Percentiles rank a stretch among this genome's conserved stretches.
Conservation (phyloP, 2,113 vertebrate species). For the Chaetura pelagica region DNA sequence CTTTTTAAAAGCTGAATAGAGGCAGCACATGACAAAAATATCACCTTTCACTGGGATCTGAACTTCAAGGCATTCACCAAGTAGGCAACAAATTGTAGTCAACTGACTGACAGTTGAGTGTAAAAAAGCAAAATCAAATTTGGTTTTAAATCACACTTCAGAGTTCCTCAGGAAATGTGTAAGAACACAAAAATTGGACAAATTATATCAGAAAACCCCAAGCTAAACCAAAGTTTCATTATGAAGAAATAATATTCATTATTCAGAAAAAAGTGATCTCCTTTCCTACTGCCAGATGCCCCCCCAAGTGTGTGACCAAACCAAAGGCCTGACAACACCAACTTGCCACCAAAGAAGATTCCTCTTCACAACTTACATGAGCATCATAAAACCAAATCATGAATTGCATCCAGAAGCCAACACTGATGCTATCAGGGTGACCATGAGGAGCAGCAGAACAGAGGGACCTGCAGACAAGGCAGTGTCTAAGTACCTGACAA, state of each 20-base stretch:
- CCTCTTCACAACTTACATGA: not conserved
- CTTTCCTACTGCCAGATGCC: not conserved
- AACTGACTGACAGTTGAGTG: not conserved
- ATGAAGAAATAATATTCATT: not conserved
- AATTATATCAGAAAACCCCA: not conserved
- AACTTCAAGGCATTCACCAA: not conserved
- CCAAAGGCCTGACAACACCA: not conserved
- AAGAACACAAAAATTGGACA: not conserved
- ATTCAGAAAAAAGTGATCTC: not conserved
- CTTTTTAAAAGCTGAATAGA: not conserved
- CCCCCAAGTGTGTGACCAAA: not conserved
- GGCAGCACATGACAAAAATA: not conserved
- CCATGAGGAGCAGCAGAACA: not conserved
- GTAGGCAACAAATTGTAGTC: not conserved
- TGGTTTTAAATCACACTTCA: not conserved
- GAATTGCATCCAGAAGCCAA: not conserved
- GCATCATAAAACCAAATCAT: not conserved
- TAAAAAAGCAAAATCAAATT: not conserved
- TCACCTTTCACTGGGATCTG: not conserved
- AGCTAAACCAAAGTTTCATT: not conserved
- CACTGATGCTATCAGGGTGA: not conserved
- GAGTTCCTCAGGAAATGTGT: not conserved
- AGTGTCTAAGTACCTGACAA: not conserved
- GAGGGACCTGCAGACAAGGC: not conserved
- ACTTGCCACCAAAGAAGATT: not conserved